Percentiles rank a stretch among this genome's conserved stretches.
phyloP scores from a whole-genome alignment of 2,888 invertebrate species.

The Microchrysa polita region DNA sequence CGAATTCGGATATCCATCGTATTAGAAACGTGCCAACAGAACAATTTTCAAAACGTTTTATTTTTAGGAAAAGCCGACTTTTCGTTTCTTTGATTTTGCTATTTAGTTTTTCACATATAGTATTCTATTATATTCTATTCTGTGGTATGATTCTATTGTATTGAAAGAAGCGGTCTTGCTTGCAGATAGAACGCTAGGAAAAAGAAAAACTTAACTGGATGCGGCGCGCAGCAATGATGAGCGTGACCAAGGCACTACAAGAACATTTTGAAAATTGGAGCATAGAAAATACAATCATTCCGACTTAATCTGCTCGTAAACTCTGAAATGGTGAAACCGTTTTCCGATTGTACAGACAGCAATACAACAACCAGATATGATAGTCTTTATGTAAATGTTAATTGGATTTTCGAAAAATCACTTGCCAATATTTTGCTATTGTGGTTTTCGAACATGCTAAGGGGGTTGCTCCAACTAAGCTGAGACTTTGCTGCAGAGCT shows the following conservation, averaged over 20 bases:
- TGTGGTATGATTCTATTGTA: background rate
- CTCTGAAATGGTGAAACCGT: background rate
- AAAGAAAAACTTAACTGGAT: background rate
- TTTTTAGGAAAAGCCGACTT: conserved; percentile 32
- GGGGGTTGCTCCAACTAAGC: too few species aligned
- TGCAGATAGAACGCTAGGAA: background rate
- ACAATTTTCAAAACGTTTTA: conserved; percentile 12
- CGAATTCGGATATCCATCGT: too few species aligned
- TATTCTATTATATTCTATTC: background rate
- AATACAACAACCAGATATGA: too few species aligned
- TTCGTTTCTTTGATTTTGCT: conserved; percentile 8
- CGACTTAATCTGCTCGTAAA: conserved; percentile 13
- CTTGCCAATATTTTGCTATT: too few species aligned
- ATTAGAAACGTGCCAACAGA: background rate
- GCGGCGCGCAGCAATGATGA: background rate
- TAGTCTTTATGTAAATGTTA: too few species aligned
- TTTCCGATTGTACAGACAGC: too few species aligned
- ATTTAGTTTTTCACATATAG: too few species aligned
- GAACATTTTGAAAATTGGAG: conserved; percentile 9
- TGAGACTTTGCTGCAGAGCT: too few species aligned
- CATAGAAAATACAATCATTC: conserved; percentile 5
- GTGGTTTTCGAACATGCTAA: too few species aligned
- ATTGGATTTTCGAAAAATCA: too few species aligned
- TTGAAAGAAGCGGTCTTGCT: background rate
- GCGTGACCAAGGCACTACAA: background rate